phyloP scores from a whole-genome alignment of 2,113 vertebrate species.

The Cnemophilus loriae region DNA sequence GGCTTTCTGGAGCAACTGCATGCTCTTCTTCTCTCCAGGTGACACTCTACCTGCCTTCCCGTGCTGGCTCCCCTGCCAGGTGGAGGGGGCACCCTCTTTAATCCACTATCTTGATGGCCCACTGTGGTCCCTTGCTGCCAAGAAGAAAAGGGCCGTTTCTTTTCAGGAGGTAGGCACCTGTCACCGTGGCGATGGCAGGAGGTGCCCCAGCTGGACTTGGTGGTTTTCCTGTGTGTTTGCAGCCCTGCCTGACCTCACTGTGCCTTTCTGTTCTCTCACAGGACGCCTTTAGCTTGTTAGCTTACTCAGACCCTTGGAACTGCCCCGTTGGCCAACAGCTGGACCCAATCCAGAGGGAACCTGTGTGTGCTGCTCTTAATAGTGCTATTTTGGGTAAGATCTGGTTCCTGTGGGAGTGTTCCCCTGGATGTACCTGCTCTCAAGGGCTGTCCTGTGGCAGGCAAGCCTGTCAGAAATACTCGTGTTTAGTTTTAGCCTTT shows the following conservation, averaged over 20 bases:
- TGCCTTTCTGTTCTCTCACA: constrained; percentile 59
- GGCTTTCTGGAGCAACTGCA: not conserved
- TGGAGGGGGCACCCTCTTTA: not conserved
- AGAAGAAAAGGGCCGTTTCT: not conserved
- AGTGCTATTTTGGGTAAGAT: constrained; percentile 96
- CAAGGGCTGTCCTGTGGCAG: not conserved
- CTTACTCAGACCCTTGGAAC: constrained; percentile 97
- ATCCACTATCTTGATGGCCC: not conserved
- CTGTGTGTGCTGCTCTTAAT: constrained; percentile 95
- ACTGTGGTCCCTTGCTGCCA: not conserved
- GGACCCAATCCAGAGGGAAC: constrained; percentile 93
- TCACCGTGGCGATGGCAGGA: not conserved
- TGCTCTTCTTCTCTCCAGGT: not conserved
- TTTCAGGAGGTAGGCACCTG: not conserved
- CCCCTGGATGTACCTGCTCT: not conserved
- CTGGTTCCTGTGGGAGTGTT: not conserved
- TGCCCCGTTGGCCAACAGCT: constrained; percentile 96
- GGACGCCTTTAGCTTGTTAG: constrained; percentile 97
- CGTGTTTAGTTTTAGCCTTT: not conserved
- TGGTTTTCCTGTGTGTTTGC: not conserved
- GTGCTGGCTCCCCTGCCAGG: not conserved
- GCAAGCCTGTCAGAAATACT: not conserved
- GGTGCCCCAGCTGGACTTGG: not conserved
- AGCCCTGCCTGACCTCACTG: not conserved
- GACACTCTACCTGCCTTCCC: not conserved